Percentiles rank a stretch among this genome's conserved stretches.
These are phyloP conservation scores for Choristoneura fumiferana DNA, from an alignment of 1,140 invertebrate genomes.

Conservation along the genomic window DNA sequence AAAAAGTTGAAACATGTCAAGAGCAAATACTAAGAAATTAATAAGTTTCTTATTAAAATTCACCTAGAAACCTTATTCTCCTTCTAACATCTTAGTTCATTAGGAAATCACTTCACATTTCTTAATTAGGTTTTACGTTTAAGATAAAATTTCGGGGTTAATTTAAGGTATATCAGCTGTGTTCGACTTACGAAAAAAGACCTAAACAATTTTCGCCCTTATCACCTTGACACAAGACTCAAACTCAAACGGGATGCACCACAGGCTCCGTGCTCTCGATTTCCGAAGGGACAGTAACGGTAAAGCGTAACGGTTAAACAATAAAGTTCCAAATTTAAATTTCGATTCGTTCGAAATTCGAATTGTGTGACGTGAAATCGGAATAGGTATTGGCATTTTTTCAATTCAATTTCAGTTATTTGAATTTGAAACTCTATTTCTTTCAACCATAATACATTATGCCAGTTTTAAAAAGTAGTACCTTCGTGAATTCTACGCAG, in stretches of 20 bases:
- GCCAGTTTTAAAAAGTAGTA: too few species aligned
- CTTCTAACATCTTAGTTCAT: neutral
- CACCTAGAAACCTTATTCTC: too few species aligned
- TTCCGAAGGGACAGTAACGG: conserved; percentile 55
- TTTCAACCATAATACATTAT: too few species aligned
- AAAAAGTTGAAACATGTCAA: too few species aligned
- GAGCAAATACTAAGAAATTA: too few species aligned
- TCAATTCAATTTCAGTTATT: neutral
- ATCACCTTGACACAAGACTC: conserved; percentile 20
- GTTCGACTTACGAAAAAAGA: conserved; percentile 32
- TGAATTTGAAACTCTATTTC: neutral
- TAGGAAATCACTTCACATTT: conserved; percentile 14
- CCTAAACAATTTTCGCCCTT: neutral
- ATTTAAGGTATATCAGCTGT: conserved; percentile 41
- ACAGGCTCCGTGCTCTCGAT: conserved; percentile 39
- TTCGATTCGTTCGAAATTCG: conserved; percentile 21
- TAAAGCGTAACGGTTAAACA: conserved; percentile 48
- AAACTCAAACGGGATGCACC: conserved; percentile 20
- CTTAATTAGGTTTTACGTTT: conserved; percentile 20
- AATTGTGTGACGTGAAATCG: neutral
- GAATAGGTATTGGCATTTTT: conserved; percentile 7
- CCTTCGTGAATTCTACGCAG: too few species aligned
- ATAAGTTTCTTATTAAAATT: too few species aligned
- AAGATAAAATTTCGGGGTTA: conserved; percentile 37
- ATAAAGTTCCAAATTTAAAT: conserved; percentile 48